A percentile compares a stretch with the other conserved stretches of the same genome.
Evolutionary conservation across 2,113 vertebrate genomes (phyloP).

Genomic region (Lasiurus cinereus): DNA sequence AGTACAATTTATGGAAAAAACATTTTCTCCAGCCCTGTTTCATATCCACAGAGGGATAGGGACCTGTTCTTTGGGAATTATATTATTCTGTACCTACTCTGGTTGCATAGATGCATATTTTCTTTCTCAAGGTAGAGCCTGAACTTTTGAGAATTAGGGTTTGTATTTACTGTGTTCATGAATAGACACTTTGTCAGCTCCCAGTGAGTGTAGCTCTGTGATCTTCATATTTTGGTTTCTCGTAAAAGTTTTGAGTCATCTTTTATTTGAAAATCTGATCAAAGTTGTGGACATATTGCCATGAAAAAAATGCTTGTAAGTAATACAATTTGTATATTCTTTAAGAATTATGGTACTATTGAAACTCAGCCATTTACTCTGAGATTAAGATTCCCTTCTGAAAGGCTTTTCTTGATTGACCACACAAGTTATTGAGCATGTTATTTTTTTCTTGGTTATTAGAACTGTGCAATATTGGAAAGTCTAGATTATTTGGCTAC

Average conservation of each 20-base stretch:
- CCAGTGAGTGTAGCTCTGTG: not conserved
- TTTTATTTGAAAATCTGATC: not conserved
- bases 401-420: not conserved
- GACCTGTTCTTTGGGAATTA: not conserved
- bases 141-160: not conserved
- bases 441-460: not conserved
- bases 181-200: not conserved
- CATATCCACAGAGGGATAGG: not conserved
- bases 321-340: not conserved
- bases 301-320: not conserved
- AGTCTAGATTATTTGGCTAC: not conserved
- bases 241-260: not conserved
- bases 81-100: not conserved
- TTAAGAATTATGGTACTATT: not conserved
- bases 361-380: not conserved
- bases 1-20: not conserved
- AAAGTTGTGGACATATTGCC: not conserved
- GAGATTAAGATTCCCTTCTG: not conserved
- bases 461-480: not conserved
- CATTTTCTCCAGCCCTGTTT: not conserved
- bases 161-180: not conserved
- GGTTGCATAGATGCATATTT: constrained; percentile 5
- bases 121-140: not conserved
- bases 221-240: not conserved
- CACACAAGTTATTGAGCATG: not conserved